A percentile compares a stretch with the other conserved stretches of the same genome.
Conservation (phyloP, 2,113 vertebrate species). For the Sylvilagus bachmani region DNA sequence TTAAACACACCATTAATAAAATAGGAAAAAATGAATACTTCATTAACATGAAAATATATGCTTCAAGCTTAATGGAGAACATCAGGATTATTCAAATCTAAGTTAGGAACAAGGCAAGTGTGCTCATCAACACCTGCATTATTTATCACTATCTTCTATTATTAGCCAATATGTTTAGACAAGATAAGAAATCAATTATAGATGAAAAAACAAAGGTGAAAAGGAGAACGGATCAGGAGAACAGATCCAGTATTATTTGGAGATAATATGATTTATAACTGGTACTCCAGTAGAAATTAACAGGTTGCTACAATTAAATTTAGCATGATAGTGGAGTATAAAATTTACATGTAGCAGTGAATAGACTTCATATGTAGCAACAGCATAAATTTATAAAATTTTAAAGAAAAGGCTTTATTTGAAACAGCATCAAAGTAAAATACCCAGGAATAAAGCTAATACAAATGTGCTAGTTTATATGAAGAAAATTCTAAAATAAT, state of each 20-base stretch:
- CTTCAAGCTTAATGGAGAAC: not conserved
- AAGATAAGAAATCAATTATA: not conserved
- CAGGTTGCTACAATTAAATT: not conserved
- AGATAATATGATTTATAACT: not conserved
- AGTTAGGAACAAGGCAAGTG: not conserved
- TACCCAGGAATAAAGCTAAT: not conserved
- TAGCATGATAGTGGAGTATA: not conserved
- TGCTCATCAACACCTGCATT: not conserved
- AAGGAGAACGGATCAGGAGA: not conserved
- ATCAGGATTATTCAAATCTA: not conserved
- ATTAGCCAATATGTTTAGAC: not conserved
- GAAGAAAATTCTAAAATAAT: not conserved
- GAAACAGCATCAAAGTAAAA: not conserved
- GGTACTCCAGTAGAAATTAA: not conserved
- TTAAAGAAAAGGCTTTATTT: not conserved
- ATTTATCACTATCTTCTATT: not conserved
- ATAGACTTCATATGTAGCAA: not conserved
- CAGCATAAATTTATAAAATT: not conserved
- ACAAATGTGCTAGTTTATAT: not conserved
- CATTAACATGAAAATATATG: not conserved
- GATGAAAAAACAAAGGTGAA: not conserved
- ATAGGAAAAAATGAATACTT: not conserved
- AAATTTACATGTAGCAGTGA: not conserved
- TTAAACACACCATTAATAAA: not conserved
- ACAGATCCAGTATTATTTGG: not conserved